Evolutionary conservation across 1,140 invertebrate species (phyloP).

Genomic region (Planococcus citri): DNA sequence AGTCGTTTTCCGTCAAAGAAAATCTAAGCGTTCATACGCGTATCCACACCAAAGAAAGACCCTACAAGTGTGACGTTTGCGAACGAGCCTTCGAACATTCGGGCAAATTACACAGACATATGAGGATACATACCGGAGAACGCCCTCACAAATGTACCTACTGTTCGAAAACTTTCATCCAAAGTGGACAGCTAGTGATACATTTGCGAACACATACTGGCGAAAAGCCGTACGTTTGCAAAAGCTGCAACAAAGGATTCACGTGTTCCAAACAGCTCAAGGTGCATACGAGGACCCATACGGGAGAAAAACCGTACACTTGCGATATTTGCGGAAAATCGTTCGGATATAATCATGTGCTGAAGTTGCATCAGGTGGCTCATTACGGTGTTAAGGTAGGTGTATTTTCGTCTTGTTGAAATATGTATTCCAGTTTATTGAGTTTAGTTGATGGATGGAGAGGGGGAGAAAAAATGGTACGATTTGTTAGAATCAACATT

Average conservation of each 20-base stretch:
- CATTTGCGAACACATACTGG: slow-evolving; percentile 79
- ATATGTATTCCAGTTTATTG: no score
- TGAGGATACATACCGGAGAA: slow-evolving; percentile 84
- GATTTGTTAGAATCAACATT: no score
- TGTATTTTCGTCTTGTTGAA: no score
- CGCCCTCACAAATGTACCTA: slow-evolving; percentile 86
- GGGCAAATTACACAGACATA: slow-evolving; percentile 81
- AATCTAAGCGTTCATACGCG: slow-evolving; percentile 82
- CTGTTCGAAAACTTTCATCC: slow-evolving; percentile 82
- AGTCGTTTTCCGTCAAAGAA: slow-evolving; percentile 83
- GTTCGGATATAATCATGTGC: slow-evolving; percentile 76
- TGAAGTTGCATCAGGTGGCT: slow-evolving; percentile 77
- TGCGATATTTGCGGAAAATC: slow-evolving; percentile 69
- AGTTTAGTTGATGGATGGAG: no score
- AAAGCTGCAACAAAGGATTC: slow-evolving; percentile 72
- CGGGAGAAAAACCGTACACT: slow-evolving; percentile 62
- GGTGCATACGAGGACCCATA: slow-evolving; percentile 71
- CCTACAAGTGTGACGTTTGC: slow-evolving; percentile 80
- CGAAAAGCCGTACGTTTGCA: slow-evolving; percentile 82
- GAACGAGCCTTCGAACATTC: slow-evolving; percentile 83
- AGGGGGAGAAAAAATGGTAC: no score
- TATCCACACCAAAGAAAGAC: slow-evolving; percentile 78
- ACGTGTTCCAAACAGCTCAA: slow-evolving; percentile 83
- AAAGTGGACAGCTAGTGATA: slow-evolving; percentile 73
- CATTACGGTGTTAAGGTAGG: slow-evolving; percentile 71